Conservation (phyloP, 2,888 invertebrate genomes). For the Nycteola revayana region DNA sequence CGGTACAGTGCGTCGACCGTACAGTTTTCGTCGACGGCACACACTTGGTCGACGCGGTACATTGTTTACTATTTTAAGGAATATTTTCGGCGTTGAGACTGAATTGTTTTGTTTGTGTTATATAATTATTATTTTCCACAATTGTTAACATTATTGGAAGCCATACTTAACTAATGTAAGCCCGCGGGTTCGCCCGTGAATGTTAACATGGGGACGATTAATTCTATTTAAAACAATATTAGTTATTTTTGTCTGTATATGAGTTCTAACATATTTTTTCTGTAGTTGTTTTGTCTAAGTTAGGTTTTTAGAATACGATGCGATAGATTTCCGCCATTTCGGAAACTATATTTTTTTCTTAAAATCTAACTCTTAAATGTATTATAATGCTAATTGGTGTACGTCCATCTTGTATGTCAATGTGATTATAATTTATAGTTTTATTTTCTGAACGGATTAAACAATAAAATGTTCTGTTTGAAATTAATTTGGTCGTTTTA, state of each 20-base stretch:
- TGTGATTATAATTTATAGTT: slow-evolving; percentile 71
- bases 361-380: slow-evolving; percentile 69
- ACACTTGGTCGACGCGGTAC: slow-evolving; percentile 16
- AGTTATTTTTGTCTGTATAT: slow-evolving; percentile 81
- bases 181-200: slow-evolving; percentile 38
- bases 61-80: slow-evolving; percentile 63
- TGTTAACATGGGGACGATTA: slow-evolving; percentile 53
- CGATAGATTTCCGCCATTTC: slow-evolving; percentile 59
- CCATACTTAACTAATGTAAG: slow-evolving; percentile 50
- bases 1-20: slow-evolving; percentile 14
- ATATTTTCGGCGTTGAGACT: slow-evolving; percentile 77
- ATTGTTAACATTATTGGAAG: slow-evolving; percentile 44
- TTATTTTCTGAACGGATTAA: slow-evolving; percentile 80
- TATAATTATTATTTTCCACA: slow-evolving; percentile 71
- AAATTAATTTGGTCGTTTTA: slow-evolving; percentile 67
- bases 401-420: slow-evolving; percentile 81
- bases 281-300: slow-evolving; percentile 76
- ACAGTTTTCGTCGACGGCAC: slow-evolving; percentile 7
- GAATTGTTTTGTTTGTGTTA: slow-evolving; percentile 81
- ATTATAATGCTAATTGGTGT: slow-evolving; percentile 77
- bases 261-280: slow-evolving; percentile 63
- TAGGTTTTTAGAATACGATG: slow-evolving; percentile 64
- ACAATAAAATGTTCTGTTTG: slow-evolving; percentile 82
- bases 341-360: slow-evolving; percentile 47
- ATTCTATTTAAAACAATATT: slow-evolving; percentile 55